phyloP scores from a whole-genome alignment of 1,140 invertebrate species.

The Hyposmocoma kahamanoa region DNA sequence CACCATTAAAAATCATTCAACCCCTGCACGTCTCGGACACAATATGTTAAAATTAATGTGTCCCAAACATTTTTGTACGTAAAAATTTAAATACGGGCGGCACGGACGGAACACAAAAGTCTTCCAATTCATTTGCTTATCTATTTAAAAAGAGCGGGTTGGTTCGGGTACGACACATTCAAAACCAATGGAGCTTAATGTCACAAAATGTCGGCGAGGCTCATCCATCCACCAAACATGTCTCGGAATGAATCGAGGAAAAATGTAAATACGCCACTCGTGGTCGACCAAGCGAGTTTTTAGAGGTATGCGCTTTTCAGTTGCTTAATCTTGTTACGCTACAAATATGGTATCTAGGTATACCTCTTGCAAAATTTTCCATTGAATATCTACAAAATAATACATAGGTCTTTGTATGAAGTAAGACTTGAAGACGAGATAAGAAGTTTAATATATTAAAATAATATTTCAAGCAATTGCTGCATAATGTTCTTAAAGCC shows the following conservation, averaged over 20 bases:
- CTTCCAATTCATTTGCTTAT: conserved; percentile 71
- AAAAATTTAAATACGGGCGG: conserved; percentile 19
- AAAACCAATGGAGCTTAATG: conserved; percentile 65
- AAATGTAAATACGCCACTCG: conserved; percentile 47
- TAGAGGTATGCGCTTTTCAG: not conserved
- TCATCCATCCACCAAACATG: conserved; percentile 46
- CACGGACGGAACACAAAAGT: conserved; percentile 32
- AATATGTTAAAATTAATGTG: conserved; percentile 4
- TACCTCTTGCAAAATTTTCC: too few species aligned
- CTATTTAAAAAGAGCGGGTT: conserved; percentile 65
- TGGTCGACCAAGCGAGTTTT: conserved; percentile 6
- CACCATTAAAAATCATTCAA: conserved; percentile 15
- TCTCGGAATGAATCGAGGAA: conserved; percentile 40
- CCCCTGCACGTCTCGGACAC: not conserved
- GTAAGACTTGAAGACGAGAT: too few species aligned
- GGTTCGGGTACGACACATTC: conserved; percentile 52
- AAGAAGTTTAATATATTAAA: too few species aligned
- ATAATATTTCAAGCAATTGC: too few species aligned
- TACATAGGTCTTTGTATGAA: too few species aligned
- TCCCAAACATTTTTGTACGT: conserved; percentile 7
- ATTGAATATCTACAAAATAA: too few species aligned
- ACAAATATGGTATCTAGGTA: too few species aligned
- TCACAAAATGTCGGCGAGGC: conserved; percentile 57
- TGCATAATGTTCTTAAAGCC: too few species aligned
- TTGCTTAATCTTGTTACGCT: not conserved